These are phyloP conservation scores for Hydrochoerus hydrochaeris DNA, from an alignment of 2,113 vertebrate genomes.

Conservation along the genomic window DNA sequence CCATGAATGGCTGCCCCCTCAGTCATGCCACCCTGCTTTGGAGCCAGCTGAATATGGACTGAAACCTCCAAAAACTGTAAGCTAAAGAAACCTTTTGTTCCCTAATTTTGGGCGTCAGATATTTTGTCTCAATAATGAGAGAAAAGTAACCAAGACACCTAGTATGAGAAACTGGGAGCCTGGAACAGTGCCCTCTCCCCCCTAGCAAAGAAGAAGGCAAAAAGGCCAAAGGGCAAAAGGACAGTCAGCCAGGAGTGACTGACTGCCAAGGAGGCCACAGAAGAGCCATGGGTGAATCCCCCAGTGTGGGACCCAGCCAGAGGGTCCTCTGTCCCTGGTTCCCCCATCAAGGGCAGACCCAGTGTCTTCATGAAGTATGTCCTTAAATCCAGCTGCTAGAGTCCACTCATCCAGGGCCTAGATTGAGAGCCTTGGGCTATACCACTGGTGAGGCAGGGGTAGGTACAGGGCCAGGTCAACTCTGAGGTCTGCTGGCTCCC, in stretches of 20 bases:
- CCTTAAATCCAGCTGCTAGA: background rate
- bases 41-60: no score
- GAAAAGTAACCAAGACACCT: no score
- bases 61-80: no score
- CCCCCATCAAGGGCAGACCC: background rate
- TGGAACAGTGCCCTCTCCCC: background rate
- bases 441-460: rapidly evolving
- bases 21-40: no score
- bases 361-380: background rate
- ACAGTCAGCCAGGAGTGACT: background rate
- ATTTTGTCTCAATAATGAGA: no score
- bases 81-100: no score
- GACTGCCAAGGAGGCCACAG: background rate
- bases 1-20: no score
- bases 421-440: background rate
- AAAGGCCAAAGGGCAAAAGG: background rate
- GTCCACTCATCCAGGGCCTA: rapidly evolving
- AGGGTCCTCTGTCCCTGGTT: conserved; percentile 13
- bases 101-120: no score
- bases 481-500: conserved; percentile 72
- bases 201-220: background rate
- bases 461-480: background rate
- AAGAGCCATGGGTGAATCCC: background rate
- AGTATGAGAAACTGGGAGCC: background rate
- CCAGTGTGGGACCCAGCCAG: background rate